A percentile compares a stretch with the other conserved stretches of the same genome.
Conservation (phyloP, 2,113 vertebrate species). For the Bubo blakistoni region DNA sequence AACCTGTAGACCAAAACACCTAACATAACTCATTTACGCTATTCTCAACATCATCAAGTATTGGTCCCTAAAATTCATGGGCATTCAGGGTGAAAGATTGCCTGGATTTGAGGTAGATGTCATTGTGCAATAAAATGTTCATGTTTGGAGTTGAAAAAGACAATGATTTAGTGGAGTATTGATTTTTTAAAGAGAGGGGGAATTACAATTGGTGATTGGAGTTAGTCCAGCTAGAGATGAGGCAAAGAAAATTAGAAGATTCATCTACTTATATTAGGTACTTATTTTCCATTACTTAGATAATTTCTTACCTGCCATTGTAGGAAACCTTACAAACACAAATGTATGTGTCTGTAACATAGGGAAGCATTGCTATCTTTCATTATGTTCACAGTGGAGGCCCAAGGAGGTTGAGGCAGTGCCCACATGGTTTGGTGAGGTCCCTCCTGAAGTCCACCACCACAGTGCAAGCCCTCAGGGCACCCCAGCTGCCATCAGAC, state of each 20-base stretch:
- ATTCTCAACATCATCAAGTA: not conserved
- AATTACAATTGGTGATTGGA: slow-evolving; percentile 9
- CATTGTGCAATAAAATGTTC: slow-evolving; percentile 2
- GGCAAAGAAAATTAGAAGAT: slow-evolving; percentile 28
- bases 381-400: not conserved
- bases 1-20: not conserved
- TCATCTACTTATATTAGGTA: not conserved
- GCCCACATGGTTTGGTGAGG: rapidly evolving
- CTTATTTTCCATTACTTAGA: not conserved
- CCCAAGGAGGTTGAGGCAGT: not conserved
- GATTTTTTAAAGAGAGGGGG: slow-evolving; percentile 1
- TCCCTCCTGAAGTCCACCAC: not conserved
- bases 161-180: slow-evolving; percentile 29
- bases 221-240: slow-evolving; percentile 29
- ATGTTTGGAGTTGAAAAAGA: not conserved
- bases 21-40: not conserved
- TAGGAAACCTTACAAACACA: not conserved
- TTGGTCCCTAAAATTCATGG: not conserved
- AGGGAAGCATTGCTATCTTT: not conserved
- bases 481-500: not conserved
- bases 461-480: not conserved
- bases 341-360: not conserved
- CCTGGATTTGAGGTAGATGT: not conserved
- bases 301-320: not conserved
- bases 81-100: not conserved